These are phyloP conservation scores for Metopia argyrocephala DNA, from an alignment of 2,888 invertebrate genomes.

Conservation along the genomic window DNA sequence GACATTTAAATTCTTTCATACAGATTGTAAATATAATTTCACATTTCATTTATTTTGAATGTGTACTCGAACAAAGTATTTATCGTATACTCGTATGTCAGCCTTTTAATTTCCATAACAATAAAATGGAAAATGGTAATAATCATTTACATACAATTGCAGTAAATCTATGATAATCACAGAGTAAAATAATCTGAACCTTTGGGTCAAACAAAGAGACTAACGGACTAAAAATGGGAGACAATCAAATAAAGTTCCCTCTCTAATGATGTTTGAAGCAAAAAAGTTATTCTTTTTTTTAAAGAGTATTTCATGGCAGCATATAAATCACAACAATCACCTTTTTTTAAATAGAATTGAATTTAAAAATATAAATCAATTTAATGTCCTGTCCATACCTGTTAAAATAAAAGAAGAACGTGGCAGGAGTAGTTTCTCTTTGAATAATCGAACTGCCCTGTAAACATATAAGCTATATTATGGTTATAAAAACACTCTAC, in stretches of 20 bases:
- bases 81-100: constrained; percentile 35
- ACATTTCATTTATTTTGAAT: constrained; percentile 62
- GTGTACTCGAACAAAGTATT: constrained; percentile 42
- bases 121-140: constrained; percentile 17
- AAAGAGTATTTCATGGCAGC: background rate
- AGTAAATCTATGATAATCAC: constrained; percentile 15
- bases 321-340: constrained; percentile 57
- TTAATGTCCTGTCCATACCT: constrained; percentile 48
- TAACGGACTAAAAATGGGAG: background rate
- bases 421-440: no score
- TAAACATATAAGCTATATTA: no score
- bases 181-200: background rate
- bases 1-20: constrained; percentile 26
- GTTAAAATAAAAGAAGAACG: constrained; percentile 28
- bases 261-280: background rate
- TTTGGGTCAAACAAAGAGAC: no score
- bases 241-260: background rate
- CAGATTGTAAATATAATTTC: constrained; percentile 63
- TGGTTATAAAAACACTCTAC: no score
- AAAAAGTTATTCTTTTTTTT: no score
- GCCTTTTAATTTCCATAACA: constrained; percentile 38
- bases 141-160: background rate
- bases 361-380: constrained; percentile 55
- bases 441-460: no score
- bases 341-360: constrained; percentile 15